These are phyloP conservation scores for Paralinhomoeus sp. DNA, from an alignment of 2,888 invertebrate species.

Conservation along the genomic window DNA sequence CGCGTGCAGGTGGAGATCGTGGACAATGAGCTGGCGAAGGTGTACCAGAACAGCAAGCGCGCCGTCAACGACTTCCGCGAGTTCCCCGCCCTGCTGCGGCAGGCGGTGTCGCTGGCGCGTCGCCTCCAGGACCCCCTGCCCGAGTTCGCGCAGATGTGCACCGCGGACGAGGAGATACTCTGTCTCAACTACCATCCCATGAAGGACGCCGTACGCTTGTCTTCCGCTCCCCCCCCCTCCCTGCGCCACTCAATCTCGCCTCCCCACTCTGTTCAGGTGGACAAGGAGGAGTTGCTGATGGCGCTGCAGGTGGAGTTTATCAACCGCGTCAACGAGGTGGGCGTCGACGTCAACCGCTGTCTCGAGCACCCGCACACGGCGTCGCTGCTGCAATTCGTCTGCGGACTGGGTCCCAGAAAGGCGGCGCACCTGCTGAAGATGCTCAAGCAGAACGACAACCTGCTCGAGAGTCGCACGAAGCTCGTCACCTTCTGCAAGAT, in stretches of 20 bases:
- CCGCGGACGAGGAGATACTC: conserved; percentile 80
- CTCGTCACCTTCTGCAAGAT: conserved; percentile 81
- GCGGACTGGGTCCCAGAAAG: conserved; percentile 85
- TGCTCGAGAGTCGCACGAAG: conserved; percentile 40
- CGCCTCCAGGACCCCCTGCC: conserved; percentile 79
- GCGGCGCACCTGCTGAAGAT: conserved; percentile 35
- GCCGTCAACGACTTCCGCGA: conserved; percentile 32
- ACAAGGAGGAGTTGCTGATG: conserved; percentile 62
- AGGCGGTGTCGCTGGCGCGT: conserved; percentile 76
- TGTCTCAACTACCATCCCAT: conserved; percentile 73
- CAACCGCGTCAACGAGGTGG: conserved; percentile 87
- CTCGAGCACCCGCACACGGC: conserved; percentile 65
- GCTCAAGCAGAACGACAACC: conserved; percentile 12
- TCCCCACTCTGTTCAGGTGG: conserved; percentile 19
- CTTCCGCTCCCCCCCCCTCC: no score
- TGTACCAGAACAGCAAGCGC: conserved; percentile 62
- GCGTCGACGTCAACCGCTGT: conserved; percentile 81
- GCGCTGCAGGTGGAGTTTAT: conserved; percentile 64
- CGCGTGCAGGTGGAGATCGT: conserved; percentile 52
- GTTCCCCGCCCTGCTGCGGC: conserved; percentile 65
- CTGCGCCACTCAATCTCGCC: no score
- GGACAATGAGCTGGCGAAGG: conserved; percentile 72
- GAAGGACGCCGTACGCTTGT: conserved; percentile 23
- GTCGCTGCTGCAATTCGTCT: conserved; percentile 68
- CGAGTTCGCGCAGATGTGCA: conserved; percentile 84